Conservation (phyloP, 2,888 invertebrate genomes). For the Protodeltote pygarga region DNA sequence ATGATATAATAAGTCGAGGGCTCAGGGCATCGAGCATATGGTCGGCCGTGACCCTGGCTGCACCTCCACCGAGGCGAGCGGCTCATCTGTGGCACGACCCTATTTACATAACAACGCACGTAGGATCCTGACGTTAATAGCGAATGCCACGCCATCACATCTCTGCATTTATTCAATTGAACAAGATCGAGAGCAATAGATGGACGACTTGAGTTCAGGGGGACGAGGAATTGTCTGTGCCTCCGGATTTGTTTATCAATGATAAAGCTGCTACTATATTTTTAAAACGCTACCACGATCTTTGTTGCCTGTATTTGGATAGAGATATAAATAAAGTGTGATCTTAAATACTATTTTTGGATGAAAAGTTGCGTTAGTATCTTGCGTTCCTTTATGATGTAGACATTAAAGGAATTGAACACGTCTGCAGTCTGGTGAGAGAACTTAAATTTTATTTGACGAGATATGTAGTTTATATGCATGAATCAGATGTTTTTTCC, state of each 20-base stretch:
- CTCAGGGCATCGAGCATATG: slow-evolving; percentile 54
- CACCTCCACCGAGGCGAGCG: slow-evolving; percentile 41
- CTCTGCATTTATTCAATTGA: slow-evolving; percentile 81
- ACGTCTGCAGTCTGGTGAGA: no score
- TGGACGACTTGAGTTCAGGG: slow-evolving; percentile 66
- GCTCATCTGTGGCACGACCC: slow-evolving; percentile 51
- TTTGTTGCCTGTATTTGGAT: no score
- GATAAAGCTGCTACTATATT: slow-evolving; percentile 12
- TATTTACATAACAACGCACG: slow-evolving; percentile 77
- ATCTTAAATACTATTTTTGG: no score
- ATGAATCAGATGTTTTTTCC: slow-evolving; percentile 38
- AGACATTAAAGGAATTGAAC: no score
- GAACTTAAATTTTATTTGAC: slow-evolving; percentile 16
- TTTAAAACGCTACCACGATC: no score
- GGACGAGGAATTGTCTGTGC: slow-evolving; percentile 40
- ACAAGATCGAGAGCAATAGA: slow-evolving; percentile 74
- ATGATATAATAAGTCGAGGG: slow-evolving; percentile 48
- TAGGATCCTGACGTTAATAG: slow-evolving; percentile 62
- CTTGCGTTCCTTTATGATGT: no score
- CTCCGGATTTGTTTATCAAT: slow-evolving; percentile 31
- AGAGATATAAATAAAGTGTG: no score
- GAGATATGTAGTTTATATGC: slow-evolving; percentile 24
- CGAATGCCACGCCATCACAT: slow-evolving; percentile 63
- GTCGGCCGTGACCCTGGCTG: slow-evolving; percentile 60
- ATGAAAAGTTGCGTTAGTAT: no score